phyloP scores from a whole-genome alignment of 2,113 vertebrate genomes.

The Danionella cerebrum region DNA sequence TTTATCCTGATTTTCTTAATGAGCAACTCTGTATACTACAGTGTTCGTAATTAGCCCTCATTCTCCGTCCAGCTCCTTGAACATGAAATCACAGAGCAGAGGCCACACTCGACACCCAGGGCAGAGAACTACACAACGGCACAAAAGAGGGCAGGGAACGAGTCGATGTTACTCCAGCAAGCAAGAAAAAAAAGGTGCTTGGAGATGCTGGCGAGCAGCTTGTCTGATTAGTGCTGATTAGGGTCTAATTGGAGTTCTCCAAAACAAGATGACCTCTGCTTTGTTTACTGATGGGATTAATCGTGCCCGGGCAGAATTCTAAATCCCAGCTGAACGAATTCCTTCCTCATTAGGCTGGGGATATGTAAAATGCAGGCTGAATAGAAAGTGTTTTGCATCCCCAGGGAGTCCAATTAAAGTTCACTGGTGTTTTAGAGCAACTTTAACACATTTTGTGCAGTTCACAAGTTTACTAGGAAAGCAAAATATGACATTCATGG shows the following conservation, averaged over 20 bases:
- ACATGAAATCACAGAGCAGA: constrained; percentile 32
- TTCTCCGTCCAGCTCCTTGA: constrained; percentile 26
- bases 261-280: constrained; percentile 71
- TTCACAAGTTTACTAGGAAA: neutral
- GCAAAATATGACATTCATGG: too few species aligned
- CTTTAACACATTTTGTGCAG: neutral
- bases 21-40: constrained; percentile 9
- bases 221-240: constrained; percentile 69
- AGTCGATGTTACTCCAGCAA: constrained; percentile 19
- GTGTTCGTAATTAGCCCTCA: constrained; percentile 30
- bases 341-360: constrained; percentile 58
- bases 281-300: constrained; percentile 70
- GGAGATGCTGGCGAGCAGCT: constrained; percentile 60
- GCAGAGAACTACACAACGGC: neutral
- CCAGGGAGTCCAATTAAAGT: neutral
- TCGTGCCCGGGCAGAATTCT: constrained; percentile 62
- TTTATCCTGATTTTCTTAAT: constrained; percentile 28
- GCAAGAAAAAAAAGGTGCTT: constrained; percentile 39
- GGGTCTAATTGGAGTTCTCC: constrained; percentile 69
- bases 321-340: constrained; percentile 69
- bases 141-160: neutral
- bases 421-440: neutral
- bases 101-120: constrained; percentile 10
- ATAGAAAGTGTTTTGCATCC: neutral
- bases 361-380: constrained; percentile 49